Conservation (phyloP, 2,113 vertebrate species). For the Sphyrna mokarran region DNA sequence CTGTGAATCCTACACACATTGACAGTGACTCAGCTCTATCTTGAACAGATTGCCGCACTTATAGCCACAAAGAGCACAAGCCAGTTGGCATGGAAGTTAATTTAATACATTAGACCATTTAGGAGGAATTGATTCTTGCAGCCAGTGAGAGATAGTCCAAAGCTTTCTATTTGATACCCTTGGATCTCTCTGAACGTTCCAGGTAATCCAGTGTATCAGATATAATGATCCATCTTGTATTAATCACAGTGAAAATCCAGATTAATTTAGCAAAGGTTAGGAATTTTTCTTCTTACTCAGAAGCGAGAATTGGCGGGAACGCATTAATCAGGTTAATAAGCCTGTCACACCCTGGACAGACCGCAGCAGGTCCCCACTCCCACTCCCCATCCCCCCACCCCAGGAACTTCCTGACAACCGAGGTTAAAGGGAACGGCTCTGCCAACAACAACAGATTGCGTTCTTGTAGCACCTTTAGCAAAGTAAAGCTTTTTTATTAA, state of each 20-base stretch:
- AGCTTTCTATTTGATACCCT: not conserved
- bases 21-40: not conserved
- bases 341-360: not conserved
- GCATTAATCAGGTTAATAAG: not conserved
- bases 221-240: not conserved
- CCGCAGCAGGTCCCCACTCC: too few species aligned
- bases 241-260: not conserved
- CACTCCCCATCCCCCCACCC: too few species aligned
- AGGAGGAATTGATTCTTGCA: not conserved
- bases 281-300: not conserved
- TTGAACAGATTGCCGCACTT: not conserved
- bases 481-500: not conserved
- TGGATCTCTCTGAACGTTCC: not conserved
- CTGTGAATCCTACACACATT: not conserved
- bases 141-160: not conserved
- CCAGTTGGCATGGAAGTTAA: conserved; percentile 7
- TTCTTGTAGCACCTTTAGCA: not conserved
- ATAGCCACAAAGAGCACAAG: not conserved
- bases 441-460: not conserved
- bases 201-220: not conserved
- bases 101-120: conserved; percentile 1
- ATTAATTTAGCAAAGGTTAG: not conserved
- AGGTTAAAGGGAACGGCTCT: too few species aligned
- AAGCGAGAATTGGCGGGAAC: not conserved
- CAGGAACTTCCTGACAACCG: not conserved